phyloP scores from a whole-genome alignment of 2,113 vertebrate genomes.

The Cyrtonyx montezumae region DNA sequence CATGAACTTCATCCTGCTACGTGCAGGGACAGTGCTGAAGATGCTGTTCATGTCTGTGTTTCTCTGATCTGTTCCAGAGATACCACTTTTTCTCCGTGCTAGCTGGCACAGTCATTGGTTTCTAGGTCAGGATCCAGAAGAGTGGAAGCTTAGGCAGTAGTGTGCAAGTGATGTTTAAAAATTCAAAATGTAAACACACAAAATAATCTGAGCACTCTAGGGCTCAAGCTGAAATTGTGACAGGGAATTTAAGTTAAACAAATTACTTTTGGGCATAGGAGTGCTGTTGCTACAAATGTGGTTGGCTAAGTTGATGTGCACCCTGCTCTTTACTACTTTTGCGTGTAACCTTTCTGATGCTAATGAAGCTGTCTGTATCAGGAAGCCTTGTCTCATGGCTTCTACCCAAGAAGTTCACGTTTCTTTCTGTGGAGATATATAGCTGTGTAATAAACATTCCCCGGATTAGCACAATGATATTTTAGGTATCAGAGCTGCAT shows the following conservation, averaged over 20 bases:
- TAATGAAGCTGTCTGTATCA: rapidly evolving
- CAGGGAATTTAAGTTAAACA: neutral
- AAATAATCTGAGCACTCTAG: neutral
- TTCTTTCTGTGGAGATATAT: neutral
- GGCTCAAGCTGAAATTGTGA: neutral
- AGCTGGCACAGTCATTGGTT: neutral
- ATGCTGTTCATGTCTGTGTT: neutral
- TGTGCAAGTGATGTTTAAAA: neutral
- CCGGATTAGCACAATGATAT: neutral
- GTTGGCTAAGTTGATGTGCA: neutral
- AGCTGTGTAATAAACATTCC: neutral
- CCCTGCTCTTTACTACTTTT: neutral
- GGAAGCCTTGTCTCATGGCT: neutral
- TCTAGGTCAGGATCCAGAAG: neutral
- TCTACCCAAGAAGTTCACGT: neutral
- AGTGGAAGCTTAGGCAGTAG: neutral
- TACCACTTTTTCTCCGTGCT: neutral
- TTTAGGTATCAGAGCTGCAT: neutral
- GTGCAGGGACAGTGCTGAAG: neutral
- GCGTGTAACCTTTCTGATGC: neutral
- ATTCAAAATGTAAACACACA: neutral
- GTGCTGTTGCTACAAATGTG: neutral
- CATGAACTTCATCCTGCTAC: neutral
- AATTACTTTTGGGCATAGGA: neutral
- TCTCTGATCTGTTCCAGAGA: neutral